Evolutionary conservation across 1,140 invertebrate genomes (phyloP).

Genomic region (Stegodyphus mimosarum): DNA sequence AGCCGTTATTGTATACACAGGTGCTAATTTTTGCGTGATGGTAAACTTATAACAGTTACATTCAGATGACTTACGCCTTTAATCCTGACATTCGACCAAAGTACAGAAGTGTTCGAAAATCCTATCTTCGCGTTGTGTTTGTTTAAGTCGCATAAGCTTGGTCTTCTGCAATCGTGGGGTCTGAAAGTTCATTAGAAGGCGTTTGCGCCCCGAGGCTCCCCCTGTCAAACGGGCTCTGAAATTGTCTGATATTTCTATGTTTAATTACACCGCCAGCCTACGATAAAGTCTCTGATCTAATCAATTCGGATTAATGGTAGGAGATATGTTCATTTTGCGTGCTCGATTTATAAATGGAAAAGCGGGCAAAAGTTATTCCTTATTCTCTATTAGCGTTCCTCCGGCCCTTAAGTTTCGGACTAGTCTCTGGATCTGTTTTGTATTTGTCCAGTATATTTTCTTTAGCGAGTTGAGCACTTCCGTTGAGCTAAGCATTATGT

Average conservation of each 20-base stretch:
- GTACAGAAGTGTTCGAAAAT: constrained; percentile 10
- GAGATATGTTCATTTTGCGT: constrained; percentile 46
- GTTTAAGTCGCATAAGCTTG: constrained; percentile 37
- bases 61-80: constrained; percentile 17
- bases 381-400: no score
- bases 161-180: constrained; percentile 27
- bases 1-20: no score
- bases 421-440: no score
- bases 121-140: constrained; percentile 38
- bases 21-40: no score
- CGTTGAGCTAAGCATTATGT: no score
- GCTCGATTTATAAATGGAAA: constrained; percentile 1
- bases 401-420: no score
- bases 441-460: no score
- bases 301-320: constrained; percentile 52
- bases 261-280: constrained; percentile 38
- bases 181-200: constrained; percentile 54
- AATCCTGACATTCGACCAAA: neutral
- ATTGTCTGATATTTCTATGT: constrained; percentile 52
- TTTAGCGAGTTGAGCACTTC: no score
- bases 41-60: no score
- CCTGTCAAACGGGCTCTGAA: constrained; percentile 28
- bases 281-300: constrained; percentile 52
- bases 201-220: constrained; percentile 40
- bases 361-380: neutral